Conservation (phyloP, 2,113 vertebrate genomes). For the Sander lucioperca region DNA sequence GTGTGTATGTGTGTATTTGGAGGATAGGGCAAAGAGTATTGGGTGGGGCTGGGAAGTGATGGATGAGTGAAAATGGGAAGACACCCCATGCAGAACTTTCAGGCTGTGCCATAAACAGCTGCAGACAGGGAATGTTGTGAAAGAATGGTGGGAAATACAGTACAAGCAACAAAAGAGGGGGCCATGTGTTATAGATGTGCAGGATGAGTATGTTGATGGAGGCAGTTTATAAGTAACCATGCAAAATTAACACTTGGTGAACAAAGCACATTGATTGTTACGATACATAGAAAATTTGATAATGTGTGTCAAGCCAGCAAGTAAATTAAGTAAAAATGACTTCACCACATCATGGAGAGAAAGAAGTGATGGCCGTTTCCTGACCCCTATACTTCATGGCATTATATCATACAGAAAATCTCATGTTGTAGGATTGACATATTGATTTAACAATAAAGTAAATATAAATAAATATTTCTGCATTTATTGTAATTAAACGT, state of each 20-base stretch:
- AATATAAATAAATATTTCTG: background rate
- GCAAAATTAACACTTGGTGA: conserved; percentile 75
- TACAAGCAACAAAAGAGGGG: conserved; percentile 65
- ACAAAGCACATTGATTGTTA: conserved; percentile 69
- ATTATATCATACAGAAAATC: background rate
- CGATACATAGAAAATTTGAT: conserved; percentile 54
- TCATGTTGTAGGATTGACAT: background rate
- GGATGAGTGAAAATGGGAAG: conserved; percentile 65
- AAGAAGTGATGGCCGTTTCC: conserved; percentile 49
- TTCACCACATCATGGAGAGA: conserved; percentile 57
- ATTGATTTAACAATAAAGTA: background rate
- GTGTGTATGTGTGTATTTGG: background rate
- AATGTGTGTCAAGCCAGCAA: conserved; percentile 61
- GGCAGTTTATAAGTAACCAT: conserved; percentile 73
- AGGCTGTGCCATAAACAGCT: conserved; percentile 83
- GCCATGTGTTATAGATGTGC: conserved; percentile 54
- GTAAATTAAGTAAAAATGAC: conserved; percentile 43
- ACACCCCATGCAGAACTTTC: conserved; percentile 89
- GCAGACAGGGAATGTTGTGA: conserved; percentile 74
- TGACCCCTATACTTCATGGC: background rate
- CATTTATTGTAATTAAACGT: background rate
- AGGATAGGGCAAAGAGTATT: conserved; percentile 12
- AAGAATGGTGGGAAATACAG: conserved; percentile 33
- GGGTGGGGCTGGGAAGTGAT: conserved; percentile 13
- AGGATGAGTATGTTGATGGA: conserved; percentile 63